Conservation (phyloP, 2,113 vertebrate species). For the Calidris pugnax region DNA sequence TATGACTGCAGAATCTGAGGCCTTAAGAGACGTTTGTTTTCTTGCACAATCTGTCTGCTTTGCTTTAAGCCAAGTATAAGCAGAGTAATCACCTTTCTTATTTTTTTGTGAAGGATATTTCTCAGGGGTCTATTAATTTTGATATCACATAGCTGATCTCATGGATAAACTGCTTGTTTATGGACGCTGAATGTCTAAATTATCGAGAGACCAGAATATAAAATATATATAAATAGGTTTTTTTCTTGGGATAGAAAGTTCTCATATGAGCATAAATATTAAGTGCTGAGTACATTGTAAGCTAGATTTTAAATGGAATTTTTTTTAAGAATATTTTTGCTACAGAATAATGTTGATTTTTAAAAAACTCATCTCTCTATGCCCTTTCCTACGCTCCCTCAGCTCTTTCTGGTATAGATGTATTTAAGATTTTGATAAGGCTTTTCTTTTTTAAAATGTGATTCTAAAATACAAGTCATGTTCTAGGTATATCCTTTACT, state of each 20-base stretch:
- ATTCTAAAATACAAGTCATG: background rate
- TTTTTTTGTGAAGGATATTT: background rate
- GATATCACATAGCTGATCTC: conserved; percentile 34
- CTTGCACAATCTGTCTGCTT: conserved; percentile 13
- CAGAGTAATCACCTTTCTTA: background rate
- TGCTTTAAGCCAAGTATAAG: background rate
- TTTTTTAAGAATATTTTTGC: background rate
- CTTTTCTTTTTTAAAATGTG: background rate
- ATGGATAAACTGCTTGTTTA: conserved; percentile 59
- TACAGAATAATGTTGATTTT: background rate
- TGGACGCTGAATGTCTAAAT: conserved; percentile 58
- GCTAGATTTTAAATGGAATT: background rate
- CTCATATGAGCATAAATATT: background rate
- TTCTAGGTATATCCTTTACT: background rate
- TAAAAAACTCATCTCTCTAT: background rate
- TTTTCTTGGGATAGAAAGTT: background rate
- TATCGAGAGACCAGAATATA: background rate
- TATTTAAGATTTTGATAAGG: background rate
- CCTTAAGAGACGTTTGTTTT: background rate
- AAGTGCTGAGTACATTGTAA: background rate
- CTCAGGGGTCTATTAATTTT: conserved; percentile 43
- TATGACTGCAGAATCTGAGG: background rate
- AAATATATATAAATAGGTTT: background rate
- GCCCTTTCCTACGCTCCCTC: background rate
- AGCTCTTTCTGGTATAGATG: background rate